Base-by-base conservation (phyloP, 1,140 invertebrate species). In the Drosophila kepulauana region DNA sequence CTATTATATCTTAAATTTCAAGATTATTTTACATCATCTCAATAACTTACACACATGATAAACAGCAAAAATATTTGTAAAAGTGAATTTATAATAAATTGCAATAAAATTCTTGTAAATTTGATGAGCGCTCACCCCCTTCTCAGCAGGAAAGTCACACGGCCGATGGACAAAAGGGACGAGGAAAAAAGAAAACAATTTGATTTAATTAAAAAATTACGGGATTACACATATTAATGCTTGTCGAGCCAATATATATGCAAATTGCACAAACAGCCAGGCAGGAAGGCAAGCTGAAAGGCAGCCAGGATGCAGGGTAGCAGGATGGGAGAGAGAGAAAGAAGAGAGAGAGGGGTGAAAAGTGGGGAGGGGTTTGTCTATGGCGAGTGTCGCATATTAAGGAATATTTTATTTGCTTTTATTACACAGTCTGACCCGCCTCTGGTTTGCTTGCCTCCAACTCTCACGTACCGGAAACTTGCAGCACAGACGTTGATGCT, bases 141-240 rank as follows among this genome's bases (percentile, higher is more conserved):
- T 52, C 28, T 0, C 10, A 7, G 33, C 5, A 10, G 20, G 8
- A 58, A 30, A 38, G 28, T 54, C 41, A 7, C 35, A 62, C 35
- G 45, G n/a, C 35, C 10, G 35, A 64, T 67, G 46, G 38, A 20
- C 15, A n/a, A 38, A 46, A 25, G 35, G 35, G 43, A 28, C 35
- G 10, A 6, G 13, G 48, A 38, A 64, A 72, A 58, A 54, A 61
- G 35, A 58, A 67, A 70, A 88, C 88, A 91, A 91, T 91, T 91
- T 91, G 88, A 91, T 91, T 91, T 91, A 91, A 91, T 91, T 91
- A 91, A 91, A 91, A 91, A 91, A 91, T 91, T 91, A 91, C 69
- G 79, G 88, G 88, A 88, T 91, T 91, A 91, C 88, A 91, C 66
- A 84, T 73, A 88, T 82, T 88, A 91, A 91, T 87, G 88, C 88